Evolutionary conservation across 2,888 invertebrate genomes (phyloP).

Genomic region (Nemapogon koenigi): DNA sequence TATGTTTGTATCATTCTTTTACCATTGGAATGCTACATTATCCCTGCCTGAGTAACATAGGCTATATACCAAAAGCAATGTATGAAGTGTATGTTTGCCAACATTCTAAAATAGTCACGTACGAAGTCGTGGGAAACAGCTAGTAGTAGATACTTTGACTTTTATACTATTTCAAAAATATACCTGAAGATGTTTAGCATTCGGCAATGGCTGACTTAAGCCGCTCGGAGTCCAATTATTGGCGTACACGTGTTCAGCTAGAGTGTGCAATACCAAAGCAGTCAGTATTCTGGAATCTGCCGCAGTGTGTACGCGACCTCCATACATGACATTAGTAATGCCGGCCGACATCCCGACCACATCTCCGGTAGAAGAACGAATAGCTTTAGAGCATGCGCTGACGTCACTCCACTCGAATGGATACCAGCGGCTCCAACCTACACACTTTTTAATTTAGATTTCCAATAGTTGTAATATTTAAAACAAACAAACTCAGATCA

Average conservation of each 20-base stretch:
- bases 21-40: too few relatives aligned
- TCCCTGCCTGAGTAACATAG: too few relatives aligned
- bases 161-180: not conserved
- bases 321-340: slow-evolving; percentile 34
- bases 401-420: slow-evolving; percentile 56
- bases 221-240: slow-evolving; percentile 21
- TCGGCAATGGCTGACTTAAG: slow-evolving; percentile 40
- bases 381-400: slow-evolving; percentile 23
- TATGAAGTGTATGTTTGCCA: too few relatives aligned
- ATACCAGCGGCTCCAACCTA: slow-evolving; percentile 54
- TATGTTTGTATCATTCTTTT: too few relatives aligned
- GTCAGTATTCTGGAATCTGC: slow-evolving; percentile 30
- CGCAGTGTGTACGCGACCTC: slow-evolving; percentile 29
- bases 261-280: slow-evolving; percentile 22
- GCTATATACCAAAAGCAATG: not conserved
- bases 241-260: slow-evolving; percentile 21
- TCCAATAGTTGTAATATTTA: too few relatives aligned
- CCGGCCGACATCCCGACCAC: slow-evolving; percentile 22
- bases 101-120: too few relatives aligned
- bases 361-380: slow-evolving; percentile 21
- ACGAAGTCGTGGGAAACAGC: too few relatives aligned
- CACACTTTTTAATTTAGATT: too few relatives aligned
- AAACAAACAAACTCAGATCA: too few relatives aligned
- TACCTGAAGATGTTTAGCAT: slow-evolving; percentile 26
- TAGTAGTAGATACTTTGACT: too few relatives aligned